Evolutionary conservation across 2,113 vertebrate genomes (phyloP), one percentile per base, ranked within the genome.

Genomic region (Rhynchomys soricoides): DNA sequence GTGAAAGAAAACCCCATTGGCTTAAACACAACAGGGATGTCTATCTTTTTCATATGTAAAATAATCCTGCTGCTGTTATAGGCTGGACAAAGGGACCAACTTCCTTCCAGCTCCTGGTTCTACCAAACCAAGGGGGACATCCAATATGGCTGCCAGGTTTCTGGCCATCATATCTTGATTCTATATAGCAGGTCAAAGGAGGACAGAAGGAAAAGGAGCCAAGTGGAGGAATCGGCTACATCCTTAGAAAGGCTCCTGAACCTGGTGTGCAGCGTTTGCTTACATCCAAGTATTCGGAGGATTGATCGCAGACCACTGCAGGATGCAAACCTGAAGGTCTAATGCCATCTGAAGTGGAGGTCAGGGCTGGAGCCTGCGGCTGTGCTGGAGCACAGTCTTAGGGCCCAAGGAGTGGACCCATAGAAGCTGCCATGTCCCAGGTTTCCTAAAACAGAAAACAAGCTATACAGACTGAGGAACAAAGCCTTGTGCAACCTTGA

Each of bases 131-230:
- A 90, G 59, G 21, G 45, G 22, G 40, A 37, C 37, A 68, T 12
- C 66, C 78, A 73, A 43, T 0, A 29, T 26, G 19, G 74, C 86
- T 94, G 55, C 89, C 74, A 87, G 78, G 48, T 81, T 90, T 71
- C 95, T 79, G 93, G 87, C 82, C 40, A 13, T 96, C 55, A 40
- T 68, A 57, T 75, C 52, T 79, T 88, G 73, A 17, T 78, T 74
- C 91, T 29, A 64, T 82, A 90, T 22, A 71, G 87, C 17, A 59
- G 52, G 45, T 59, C 19, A 40, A 19, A 95, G 48, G 57, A 92
- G 22, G 55, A 55, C 1, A 59, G 16, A 55, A 81, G n/a, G 16
- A 50, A 81, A 83, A 50, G 21, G 40, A 37, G 37, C 43, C 34
- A 59, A 79, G 22, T 50, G 21, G 40, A 22, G 59, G 4, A 37